phyloP scores from a whole-genome alignment of 2,113 vertebrate species.

The Himantopus leucocephalus region DNA sequence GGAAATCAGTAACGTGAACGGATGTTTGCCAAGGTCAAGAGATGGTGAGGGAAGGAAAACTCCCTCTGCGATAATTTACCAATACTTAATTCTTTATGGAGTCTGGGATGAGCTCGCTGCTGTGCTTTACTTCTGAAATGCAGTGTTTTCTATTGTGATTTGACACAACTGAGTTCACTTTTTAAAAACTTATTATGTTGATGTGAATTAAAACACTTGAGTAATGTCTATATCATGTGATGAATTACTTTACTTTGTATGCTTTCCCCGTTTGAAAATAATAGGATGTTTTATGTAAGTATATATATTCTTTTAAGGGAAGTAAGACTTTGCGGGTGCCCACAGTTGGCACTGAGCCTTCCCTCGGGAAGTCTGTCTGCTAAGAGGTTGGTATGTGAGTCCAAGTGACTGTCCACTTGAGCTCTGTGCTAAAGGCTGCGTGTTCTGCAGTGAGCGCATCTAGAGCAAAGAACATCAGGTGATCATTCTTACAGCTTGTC shows the following conservation, averaged over 20 bases:
- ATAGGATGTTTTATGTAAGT: not conserved
- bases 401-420: not conserved
- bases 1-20: not conserved
- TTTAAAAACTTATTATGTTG: not conserved
- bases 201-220: not conserved
- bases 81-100: not conserved
- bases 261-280: not conserved
- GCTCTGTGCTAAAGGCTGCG: not conserved
- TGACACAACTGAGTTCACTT: not conserved
- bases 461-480: not conserved
- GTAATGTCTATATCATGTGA: not conserved
- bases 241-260: not conserved
- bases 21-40: not conserved
- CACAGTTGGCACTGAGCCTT: not conserved
- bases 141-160: not conserved
- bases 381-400: fast-evolving
- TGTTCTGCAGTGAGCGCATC: no score
- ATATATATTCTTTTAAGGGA: not conserved
- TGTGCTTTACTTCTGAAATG: not conserved
- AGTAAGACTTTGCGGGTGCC: not conserved
- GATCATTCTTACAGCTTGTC: not conserved
- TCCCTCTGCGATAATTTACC: not conserved
- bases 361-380: not conserved
- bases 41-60: not conserved
- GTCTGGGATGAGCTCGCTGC: not conserved